Evolutionary conservation across 2,797 vertebrate genomes (phyloP).

Genomic region (Philypnodon macrostomus): DNA sequence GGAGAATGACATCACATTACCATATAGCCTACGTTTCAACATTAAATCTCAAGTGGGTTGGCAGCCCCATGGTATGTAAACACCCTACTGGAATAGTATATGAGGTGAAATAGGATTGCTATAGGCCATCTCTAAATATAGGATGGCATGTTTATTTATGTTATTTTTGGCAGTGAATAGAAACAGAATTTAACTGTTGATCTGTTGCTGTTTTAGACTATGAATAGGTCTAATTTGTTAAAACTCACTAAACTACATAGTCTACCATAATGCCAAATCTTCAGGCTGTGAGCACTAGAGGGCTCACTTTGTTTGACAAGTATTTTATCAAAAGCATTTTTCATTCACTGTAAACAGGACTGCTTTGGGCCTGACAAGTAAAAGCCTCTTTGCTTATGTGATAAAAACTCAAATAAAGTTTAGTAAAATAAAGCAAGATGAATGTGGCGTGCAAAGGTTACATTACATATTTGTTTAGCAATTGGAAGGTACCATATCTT

Average conservation of each 20-base stretch:
- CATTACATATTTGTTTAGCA: too few relatives aligned
- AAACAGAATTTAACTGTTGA: too few relatives aligned
- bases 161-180: background rate
- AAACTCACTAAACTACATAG: background rate
- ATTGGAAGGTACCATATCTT: background rate
- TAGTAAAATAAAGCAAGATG: too few relatives aligned
- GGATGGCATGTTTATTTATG: slow-evolving; percentile 1
- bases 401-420: too few relatives aligned
- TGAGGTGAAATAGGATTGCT: slow-evolving; percentile 10
- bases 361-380: too few relatives aligned
- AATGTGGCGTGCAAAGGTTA: too few relatives aligned
- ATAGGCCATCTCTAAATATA: slow-evolving; percentile 8
- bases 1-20: background rate
- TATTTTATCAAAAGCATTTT: background rate
- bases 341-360: background rate
- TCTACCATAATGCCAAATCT: background rate
- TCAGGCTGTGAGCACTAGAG: slow-evolving; percentile 46
- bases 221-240: too few relatives aligned
- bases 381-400: too few relatives aligned
- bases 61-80: background rate
- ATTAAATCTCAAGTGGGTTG: background rate
- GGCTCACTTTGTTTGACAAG: slow-evolving; percentile 28
- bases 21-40: too few relatives aligned
- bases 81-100: background rate
- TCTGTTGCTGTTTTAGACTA: too few relatives aligned